Conservation (phyloP, 2,113 vertebrate species). For the Irena cyanogastra region DNA sequence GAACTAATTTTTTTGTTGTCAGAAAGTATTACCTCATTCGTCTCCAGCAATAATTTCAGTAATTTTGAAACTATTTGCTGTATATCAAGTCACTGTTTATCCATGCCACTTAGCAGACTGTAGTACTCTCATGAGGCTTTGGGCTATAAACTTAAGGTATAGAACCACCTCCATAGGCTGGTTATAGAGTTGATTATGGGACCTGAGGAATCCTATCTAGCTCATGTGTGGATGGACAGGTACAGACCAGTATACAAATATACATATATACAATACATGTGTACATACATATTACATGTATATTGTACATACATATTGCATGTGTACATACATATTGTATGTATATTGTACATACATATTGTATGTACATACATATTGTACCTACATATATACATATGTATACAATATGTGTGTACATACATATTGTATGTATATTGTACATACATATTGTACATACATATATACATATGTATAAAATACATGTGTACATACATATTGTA, state of each 20-base stretch:
- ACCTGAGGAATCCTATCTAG: neutral
- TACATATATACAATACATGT: no score
- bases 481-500: no score
- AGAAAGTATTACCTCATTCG: neutral
- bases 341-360: no score
- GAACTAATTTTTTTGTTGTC: neutral
- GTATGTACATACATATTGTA: no score
- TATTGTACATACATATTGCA: no score
- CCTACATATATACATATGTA: accelerated
- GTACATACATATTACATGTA: no score
- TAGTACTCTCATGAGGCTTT: neutral
- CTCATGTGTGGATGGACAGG: neutral
- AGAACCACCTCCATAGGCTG: no score
- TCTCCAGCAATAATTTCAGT: neutral
- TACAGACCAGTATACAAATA: neutral
- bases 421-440: no score
- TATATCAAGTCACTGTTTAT: neutral
- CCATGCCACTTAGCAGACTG: neutral
- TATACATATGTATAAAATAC: accelerated
- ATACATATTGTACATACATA: no score
- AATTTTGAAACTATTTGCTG: neutral
- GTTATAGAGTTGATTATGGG: no score
- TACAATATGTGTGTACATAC: no score
- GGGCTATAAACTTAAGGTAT: neutral
- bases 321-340: no score